Percentiles rank a stretch among this genome's conserved stretches.
Conservation (phyloP, 2,113 vertebrate species). For the Prinia subflava region DNA sequence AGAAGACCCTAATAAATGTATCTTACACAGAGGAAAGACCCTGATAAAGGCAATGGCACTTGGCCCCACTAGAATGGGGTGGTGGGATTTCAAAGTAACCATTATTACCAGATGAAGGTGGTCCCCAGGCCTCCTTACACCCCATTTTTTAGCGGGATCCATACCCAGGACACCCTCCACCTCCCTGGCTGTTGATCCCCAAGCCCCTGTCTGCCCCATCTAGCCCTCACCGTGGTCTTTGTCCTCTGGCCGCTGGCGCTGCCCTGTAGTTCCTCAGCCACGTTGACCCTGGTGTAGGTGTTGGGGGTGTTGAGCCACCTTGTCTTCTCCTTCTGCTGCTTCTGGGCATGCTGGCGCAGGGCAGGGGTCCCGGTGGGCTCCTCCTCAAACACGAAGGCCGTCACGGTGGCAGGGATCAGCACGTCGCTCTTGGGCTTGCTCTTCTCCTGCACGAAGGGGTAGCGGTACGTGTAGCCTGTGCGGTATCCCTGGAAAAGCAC, state of each 20-base stretch:
- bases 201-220: fast-evolving
- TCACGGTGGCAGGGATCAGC: constrained; percentile 90
- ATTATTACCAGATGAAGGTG: fast-evolving
- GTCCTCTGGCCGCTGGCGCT: constrained; percentile 75
- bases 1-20: not conserved
- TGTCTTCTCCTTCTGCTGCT: constrained; percentile 95
- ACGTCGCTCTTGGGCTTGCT: constrained; percentile 89
- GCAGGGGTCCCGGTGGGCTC: constrained; percentile 69
- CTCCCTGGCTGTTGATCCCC: not conserved
- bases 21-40: not conserved
- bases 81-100: not conserved
- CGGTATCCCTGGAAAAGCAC: constrained; percentile 83
- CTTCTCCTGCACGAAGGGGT: constrained; percentile 91
- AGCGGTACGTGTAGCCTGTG: constrained; percentile 92
- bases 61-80: fast-evolving
- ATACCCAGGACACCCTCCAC: not conserved
- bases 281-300: constrained; percentile 89
- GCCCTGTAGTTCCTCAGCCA: constrained; percentile 77
- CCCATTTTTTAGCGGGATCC: fast-evolving
- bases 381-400: constrained; percentile 88
- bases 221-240: constrained; percentile 80
- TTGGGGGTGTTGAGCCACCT: constrained; percentile 98
- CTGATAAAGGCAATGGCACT: fast-evolving
- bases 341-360: constrained; percentile 85
- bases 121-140: fast-evolving